A percentile compares a stretch with the other conserved stretches of the same genome.
Conservation (phyloP, 2,113 vertebrate genomes). For the Anguilla rostrata region DNA sequence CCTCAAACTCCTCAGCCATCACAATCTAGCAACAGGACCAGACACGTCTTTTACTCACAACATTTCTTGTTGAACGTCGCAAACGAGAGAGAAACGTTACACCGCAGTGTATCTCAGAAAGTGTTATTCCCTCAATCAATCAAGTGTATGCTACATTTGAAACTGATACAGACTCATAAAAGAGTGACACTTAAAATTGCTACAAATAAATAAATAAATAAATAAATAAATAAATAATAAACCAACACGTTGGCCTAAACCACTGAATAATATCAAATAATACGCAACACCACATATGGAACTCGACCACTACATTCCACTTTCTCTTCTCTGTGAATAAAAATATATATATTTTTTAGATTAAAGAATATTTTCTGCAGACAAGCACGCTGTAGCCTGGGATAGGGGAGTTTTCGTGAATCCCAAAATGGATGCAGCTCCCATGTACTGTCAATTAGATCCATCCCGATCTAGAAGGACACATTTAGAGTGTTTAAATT, state of each 20-base stretch:
- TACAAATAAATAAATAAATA: too few species aligned
- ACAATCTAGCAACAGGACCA: conserved; percentile 66
- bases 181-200: not conserved
- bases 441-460: not conserved
- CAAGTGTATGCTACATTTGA: not conserved
- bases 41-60: conserved; percentile 60
- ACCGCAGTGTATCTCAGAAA: not conserved
- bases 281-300: not conserved
- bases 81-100: not conserved
- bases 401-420: too few species aligned
- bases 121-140: not conserved
- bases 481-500: too few species aligned
- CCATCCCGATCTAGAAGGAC: too few species aligned
- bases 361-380: not conserved
- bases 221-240: too few species aligned
- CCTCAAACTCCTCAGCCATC: conserved; percentile 40
- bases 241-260: not conserved
- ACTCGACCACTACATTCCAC: not conserved
- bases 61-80: conserved; percentile 25
- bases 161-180: not conserved
- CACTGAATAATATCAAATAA: not conserved
- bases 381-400: not conserved
- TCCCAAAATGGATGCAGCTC: not conserved
- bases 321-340: too few species aligned
- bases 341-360: too few species aligned